Evolutionary conservation across 2,797 vertebrate genomes (phyloP), one percentile per base, ranked within the genome.

Genomic region (Gobionotothen gibberifrons): DNA sequence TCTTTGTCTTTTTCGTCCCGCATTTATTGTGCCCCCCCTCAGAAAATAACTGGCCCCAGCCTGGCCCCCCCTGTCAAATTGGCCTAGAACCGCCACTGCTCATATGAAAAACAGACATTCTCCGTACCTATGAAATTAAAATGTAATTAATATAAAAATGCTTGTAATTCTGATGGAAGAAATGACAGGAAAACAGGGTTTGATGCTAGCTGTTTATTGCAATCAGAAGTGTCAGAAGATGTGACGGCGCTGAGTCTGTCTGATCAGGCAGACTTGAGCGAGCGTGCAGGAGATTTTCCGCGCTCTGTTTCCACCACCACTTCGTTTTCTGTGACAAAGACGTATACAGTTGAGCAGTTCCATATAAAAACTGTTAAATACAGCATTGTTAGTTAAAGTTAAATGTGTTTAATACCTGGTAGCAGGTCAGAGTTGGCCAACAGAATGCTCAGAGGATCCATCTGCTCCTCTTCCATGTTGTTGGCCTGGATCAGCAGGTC

Each of bases 131-230:
- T 44, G 16, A 2, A n/a, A 29, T 43, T 65, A 1, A 51, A 40
- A 63, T 12, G 6, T 15, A 1, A 15, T 21, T 36, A 19, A 19
- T 29, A 40, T 66, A 66, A 36, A 44, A 55, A 39, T 22, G 15
- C 26, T 10, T 58, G 22, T 36, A 3, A 13, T 60, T 69, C 9
- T 14, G 9, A 53, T 19, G 5, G 16, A 22, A 21, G 0, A 17
- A 7, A 13, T 52, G 0, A 21, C 16, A 48, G 40, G 12, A 32
- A 44, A 32, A 14, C 7, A 10, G 16, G 5, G 0, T 32, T 9
- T 22, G 12, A 55, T 55, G 51, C 57, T 55, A 32, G 15, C 21
- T 32, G 10, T 64, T 66, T 69, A 62, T 56, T 62, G 42, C n/a
- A 22, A 22, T 36, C 32, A 56, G 5, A 42, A 40, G 17, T 47